These are phyloP conservation scores for Amphiprion percula DNA, from an alignment of 2,113 vertebrate species.

Conservation along the genomic window DNA sequence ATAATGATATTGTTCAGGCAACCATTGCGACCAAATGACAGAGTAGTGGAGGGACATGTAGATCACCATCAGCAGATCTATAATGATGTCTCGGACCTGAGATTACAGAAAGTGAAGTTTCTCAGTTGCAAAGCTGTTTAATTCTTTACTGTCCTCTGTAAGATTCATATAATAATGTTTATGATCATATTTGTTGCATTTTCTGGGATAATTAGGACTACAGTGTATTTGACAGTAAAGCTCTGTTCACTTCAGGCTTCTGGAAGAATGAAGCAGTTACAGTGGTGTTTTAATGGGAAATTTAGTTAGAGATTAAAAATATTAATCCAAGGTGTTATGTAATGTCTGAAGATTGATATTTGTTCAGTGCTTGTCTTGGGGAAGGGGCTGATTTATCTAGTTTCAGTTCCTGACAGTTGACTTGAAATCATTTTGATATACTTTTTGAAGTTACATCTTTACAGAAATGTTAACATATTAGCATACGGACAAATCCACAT, in stretches of 20 bases:
- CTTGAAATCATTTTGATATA: too few relatives aligned
- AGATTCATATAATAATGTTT: background rate
- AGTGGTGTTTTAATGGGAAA: background rate
- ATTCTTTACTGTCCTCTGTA: background rate
- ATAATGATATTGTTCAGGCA: constrained; percentile 2
- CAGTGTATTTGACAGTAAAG: background rate
- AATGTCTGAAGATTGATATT: background rate
- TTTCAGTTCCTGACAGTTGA: too few relatives aligned
- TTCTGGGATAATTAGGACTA: background rate
- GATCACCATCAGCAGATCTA: constrained; percentile 5
- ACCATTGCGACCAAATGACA: background rate
- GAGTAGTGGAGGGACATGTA: background rate
- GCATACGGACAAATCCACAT: too few relatives aligned
- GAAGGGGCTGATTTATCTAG: too few relatives aligned
- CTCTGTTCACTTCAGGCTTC: background rate
- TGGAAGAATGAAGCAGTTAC: background rate
- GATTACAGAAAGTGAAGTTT: background rate
- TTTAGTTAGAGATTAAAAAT: background rate
- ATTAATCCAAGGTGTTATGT: background rate
- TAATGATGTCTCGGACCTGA: background rate
- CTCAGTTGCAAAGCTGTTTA: background rate
- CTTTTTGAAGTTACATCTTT: too few relatives aligned
- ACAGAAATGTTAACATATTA: too few relatives aligned
- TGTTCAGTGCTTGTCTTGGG: too few relatives aligned
- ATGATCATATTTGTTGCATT: background rate